phyloP scores from a whole-genome alignment of 2,888 invertebrate genomes.

The Morpho achilles region DNA sequence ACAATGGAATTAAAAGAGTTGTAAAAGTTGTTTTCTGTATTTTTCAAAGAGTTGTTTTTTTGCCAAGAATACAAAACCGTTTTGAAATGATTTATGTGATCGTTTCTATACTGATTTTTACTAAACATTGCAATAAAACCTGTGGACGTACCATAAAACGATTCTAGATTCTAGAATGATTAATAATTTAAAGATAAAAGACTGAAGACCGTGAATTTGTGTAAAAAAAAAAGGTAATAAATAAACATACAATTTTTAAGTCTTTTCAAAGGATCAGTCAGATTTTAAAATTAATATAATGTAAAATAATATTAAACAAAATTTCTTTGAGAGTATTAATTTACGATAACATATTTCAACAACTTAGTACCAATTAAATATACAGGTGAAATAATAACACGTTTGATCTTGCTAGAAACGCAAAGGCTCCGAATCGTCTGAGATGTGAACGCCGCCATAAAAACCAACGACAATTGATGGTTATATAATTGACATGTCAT shows the following conservation, averaged over 20 bases:
- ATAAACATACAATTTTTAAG: too few species aligned
- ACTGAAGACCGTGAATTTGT: too few species aligned
- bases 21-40: conserved; percentile 4
- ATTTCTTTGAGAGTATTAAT: too few species aligned
- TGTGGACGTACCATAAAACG: background rate
- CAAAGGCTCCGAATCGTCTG: conserved; percentile 57
- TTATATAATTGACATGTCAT: conserved; percentile 75
- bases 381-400: conserved; percentile 10
- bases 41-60: conserved; percentile 4
- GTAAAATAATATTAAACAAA: too few species aligned
- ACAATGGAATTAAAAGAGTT: too few species aligned
- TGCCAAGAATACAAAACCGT: background rate
- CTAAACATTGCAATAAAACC: conserved; percentile 2
- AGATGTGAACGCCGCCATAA: conserved; percentile 34
- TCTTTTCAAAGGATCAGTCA: too few species aligned
- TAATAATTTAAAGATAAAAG: too few species aligned
- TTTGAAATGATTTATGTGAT: conserved; percentile 9
- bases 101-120: background rate
- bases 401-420: conserved; percentile 29
- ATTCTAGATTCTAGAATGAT: too few species aligned
- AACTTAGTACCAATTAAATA: conserved; percentile 4
- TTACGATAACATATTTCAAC: too few species aligned
- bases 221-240: too few species aligned
- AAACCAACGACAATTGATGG: conserved; percentile 53
- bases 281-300: too few species aligned